Conservation (phyloP, 2,113 vertebrate species). For the Bujurquina vittata region DNA sequence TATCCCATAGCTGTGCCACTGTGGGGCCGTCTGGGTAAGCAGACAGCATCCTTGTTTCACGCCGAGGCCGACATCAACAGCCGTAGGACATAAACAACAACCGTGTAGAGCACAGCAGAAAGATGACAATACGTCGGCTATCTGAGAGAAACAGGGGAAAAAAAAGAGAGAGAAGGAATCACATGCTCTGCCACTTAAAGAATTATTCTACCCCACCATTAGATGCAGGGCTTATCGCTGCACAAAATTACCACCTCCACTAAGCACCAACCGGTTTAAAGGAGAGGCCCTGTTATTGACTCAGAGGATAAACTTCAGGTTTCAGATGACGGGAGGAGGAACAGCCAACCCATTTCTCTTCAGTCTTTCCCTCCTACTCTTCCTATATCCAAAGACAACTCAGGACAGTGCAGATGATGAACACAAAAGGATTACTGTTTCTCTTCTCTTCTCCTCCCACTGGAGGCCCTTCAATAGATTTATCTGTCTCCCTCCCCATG, state of each 20-base stretch:
- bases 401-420: constrained; percentile 72
- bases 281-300: constrained; percentile 81
- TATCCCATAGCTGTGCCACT: constrained; percentile 51
- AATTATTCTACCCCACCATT: constrained; percentile 83
- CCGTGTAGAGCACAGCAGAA: constrained; percentile 12
- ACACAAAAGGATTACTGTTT: constrained; percentile 81
- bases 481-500: constrained; percentile 53
- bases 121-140: constrained; percentile 28
- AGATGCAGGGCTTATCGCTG: constrained; percentile 84
- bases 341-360: constrained; percentile 64
- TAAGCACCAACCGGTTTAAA: constrained; percentile 75
- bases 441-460: constrained; percentile 69
- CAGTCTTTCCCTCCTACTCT: constrained; percentile 15
- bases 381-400: constrained; percentile 46
- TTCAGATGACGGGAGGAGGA: constrained; percentile 76
- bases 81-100: constrained; percentile 43
- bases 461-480: constrained; percentile 73
- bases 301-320: constrained; percentile 79
- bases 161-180: not conserved
- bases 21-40: constrained; percentile 33
- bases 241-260: constrained; percentile 82
- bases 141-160: not conserved
- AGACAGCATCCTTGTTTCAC: constrained; percentile 31
- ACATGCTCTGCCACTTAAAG: constrained; percentile 45
- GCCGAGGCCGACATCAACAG: constrained; percentile 48